Conservation (phyloP, 2,113 vertebrate species). For the Rhea americana region DNA sequence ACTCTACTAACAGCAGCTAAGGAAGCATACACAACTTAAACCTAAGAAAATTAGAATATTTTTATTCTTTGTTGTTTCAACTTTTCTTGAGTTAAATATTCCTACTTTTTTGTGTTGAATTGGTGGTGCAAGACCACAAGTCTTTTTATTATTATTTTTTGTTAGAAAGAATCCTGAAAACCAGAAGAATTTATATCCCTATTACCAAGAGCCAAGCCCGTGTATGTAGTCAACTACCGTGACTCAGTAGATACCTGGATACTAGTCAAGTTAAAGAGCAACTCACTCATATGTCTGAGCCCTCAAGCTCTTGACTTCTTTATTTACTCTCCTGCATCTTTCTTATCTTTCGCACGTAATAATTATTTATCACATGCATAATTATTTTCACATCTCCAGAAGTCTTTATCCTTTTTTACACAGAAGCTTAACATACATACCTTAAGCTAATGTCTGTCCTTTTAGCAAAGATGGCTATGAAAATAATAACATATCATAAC, state of each 20-base stretch:
- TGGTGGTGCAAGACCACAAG: background rate
- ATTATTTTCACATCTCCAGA: background rate
- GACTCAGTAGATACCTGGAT: background rate
- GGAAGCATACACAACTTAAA: slow-evolving; percentile 19
- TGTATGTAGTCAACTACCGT: background rate
- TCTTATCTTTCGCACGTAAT: background rate
- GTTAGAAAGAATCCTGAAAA: background rate
- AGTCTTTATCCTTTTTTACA: background rate
- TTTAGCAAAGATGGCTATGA: background rate
- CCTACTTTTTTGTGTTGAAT: background rate
- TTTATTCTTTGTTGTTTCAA: background rate
- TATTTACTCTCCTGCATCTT: background rate
- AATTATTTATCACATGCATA: background rate
- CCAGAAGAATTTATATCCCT: background rate
- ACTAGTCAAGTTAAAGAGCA: background rate
- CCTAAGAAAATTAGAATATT: background rate
- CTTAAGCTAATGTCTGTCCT: background rate
- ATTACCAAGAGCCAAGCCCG: background rate
- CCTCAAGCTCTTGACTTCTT: background rate
- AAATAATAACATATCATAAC: background rate
- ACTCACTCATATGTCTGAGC: background rate
- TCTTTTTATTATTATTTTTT: background rate
- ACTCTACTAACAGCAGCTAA: slow-evolving; percentile 27
- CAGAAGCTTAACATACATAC: background rate
- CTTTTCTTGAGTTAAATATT: background rate